Conservation (phyloP, 2,888 invertebrate species). For the Aproaerema taeniolella region DNA sequence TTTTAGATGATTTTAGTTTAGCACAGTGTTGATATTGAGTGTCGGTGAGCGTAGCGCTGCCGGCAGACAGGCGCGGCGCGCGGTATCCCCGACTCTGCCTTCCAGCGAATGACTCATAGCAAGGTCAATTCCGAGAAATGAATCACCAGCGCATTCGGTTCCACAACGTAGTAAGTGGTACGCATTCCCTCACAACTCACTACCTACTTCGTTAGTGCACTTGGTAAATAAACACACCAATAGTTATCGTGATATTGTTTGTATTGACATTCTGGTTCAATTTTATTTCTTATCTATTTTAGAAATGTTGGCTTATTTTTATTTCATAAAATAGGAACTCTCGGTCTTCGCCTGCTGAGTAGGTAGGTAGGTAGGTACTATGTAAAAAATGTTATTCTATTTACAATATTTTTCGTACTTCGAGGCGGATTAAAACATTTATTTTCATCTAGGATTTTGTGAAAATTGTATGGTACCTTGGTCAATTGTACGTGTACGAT, state of each 20-base stretch:
- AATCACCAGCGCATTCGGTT: slow-evolving; percentile 73
- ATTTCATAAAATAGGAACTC: no score
- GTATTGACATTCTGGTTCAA: no score
- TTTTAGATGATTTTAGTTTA: slow-evolving; percentile 33
- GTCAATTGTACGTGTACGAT: no score
- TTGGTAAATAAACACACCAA: slow-evolving; percentile 34
- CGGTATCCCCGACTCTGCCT: slow-evolving; percentile 78
- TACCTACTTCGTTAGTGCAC: slow-evolving; percentile 19
- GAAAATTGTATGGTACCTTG: no score
- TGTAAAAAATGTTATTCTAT: no score
- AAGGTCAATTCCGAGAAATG: slow-evolving; percentile 79
- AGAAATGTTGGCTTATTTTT: no score
- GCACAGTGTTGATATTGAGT: slow-evolving; percentile 41
- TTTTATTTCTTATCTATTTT: slow-evolving; percentile 5
- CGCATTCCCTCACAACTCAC: slow-evolving; percentile 50
- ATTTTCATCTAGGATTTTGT: no score
- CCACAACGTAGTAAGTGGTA: slow-evolving; percentile 66
- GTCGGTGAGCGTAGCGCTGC: slow-evolving; percentile 62
- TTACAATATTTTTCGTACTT: no score
- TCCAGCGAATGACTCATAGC: slow-evolving; percentile 78
- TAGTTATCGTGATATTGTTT: slow-evolving; percentile 6
- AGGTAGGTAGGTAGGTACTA: no score
- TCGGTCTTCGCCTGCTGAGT: no score
- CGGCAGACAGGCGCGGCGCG: slow-evolving; percentile 77
- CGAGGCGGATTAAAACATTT: no score